These are phyloP conservation scores for Oscarella lobularis DNA, from an alignment of 37 sponge, comb jelly and placozoan genomes.

Conservation along the genomic window DNA sequence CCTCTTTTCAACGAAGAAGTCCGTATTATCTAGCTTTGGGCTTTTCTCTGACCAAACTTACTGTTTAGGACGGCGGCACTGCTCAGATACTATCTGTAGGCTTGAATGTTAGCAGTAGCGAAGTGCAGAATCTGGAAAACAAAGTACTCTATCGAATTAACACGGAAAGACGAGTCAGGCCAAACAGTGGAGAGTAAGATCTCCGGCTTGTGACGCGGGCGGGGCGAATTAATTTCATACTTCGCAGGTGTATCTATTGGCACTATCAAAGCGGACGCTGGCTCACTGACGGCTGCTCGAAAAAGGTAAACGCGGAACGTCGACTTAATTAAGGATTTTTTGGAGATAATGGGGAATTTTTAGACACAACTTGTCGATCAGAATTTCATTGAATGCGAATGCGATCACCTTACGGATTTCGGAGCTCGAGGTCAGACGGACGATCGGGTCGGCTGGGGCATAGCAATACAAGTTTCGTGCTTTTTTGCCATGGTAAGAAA, in stretches of 20 bases:
- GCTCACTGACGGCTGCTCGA: neutral
- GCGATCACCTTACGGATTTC: neutral
- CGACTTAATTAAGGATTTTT: too few species aligned
- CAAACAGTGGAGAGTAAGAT: constrained; percentile 2
- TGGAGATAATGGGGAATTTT: too few species aligned
- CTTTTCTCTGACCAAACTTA: too few species aligned
- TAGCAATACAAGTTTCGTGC: neutral
- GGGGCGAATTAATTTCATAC: neutral
- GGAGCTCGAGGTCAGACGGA: neutral
- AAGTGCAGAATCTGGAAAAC: constrained; percentile 1
- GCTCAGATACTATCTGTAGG: neutral
- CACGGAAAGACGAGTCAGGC: neutral
- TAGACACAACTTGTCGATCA: neutral
- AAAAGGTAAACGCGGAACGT: too few species aligned
- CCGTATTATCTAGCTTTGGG: too few species aligned
- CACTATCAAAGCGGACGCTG: neutral
- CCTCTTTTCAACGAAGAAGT: neutral
- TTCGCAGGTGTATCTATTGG: constrained; percentile 1
- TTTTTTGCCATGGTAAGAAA: neutral
- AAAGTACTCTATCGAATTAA: neutral
- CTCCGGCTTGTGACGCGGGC: neutral
- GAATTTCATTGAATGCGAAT: neutral
- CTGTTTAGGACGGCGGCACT: neutral
- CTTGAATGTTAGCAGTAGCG: neutral
- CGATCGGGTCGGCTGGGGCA: constrained; percentile 1